These are phyloP conservation scores for Oedothorax gibbosus DNA, from an alignment of 1,140 invertebrate genomes.

Conservation along the genomic window DNA sequence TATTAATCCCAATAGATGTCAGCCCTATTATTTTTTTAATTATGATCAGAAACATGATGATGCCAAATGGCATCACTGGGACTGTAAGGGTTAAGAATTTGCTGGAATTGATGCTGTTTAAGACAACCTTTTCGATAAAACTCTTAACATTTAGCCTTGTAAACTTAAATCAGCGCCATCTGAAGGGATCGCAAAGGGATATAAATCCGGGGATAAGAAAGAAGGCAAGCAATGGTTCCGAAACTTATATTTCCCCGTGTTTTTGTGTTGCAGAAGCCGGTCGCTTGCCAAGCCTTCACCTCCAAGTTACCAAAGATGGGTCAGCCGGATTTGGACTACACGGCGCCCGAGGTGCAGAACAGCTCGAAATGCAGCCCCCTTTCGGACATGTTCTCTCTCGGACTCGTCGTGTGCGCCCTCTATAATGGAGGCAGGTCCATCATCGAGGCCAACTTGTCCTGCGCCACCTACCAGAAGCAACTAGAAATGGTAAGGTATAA, in stretches of 20 bases:
- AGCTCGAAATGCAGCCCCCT: conserved; percentile 83
- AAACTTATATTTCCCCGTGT: not conserved
- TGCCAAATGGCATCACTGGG: too few species aligned
- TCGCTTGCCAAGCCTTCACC: conserved; percentile 63
- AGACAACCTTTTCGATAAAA: too few species aligned
- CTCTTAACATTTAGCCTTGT: too few species aligned
- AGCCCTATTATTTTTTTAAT: too few species aligned
- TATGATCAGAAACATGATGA: too few species aligned
- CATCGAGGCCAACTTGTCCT: conserved; percentile 68
- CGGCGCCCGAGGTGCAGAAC: conserved; percentile 89
- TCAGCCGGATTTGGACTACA: conserved; percentile 92
- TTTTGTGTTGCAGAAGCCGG: conserved; percentile 55
- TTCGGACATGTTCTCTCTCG: conserved; percentile 95
- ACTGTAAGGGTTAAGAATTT: too few species aligned
- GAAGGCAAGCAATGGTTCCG: too few species aligned
- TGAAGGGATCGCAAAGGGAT: too few species aligned
- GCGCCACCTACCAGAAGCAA: conserved; percentile 57
- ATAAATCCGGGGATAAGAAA: too few species aligned
- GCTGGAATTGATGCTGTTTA: too few species aligned
- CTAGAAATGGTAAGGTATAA: conserved; percentile 56
- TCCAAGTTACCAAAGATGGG: conserved; percentile 73
- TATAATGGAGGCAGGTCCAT: conserved; percentile 86
- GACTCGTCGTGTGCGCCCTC: conserved; percentile 90
- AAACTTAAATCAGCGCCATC: too few species aligned
- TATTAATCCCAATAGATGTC: too few species aligned